Percentiles rank a stretch among this genome's conserved stretches.
phyloP scores from a whole-genome alignment of 2,113 vertebrate species.

The Ellobius talpinus region DNA sequence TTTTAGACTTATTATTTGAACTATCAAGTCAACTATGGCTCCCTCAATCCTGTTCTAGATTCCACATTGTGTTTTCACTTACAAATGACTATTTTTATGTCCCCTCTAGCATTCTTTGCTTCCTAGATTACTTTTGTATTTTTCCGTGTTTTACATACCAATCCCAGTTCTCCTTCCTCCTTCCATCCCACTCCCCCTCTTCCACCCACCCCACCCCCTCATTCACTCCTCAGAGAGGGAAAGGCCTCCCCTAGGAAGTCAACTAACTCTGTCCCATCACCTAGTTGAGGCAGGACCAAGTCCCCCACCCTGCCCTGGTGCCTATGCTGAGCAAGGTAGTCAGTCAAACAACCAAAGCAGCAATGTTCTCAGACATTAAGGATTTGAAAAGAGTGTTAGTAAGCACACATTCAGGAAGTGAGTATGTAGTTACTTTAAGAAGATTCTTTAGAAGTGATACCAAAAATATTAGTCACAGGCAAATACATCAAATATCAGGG shows the following conservation, averaged over 20 bases:
- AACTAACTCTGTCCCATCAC: too few relatives aligned
- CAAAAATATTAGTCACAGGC: background rate
- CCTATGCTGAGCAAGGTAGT: too few relatives aligned
- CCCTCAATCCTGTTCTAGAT: background rate
- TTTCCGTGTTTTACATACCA: too few relatives aligned
- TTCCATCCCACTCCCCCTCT: too few relatives aligned
- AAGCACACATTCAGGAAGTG: background rate
- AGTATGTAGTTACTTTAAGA: background rate
- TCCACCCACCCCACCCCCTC: too few relatives aligned
- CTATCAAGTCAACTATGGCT: background rate
- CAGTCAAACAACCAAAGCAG: background rate
- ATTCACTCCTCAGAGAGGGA: too few relatives aligned
- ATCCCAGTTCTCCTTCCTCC: too few relatives aligned
- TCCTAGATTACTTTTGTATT: background rate
- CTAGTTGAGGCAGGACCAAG: too few relatives aligned
- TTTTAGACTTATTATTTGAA: conserved; percentile 1
- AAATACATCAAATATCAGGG: conserved; percentile 13
- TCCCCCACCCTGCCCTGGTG: too few relatives aligned
- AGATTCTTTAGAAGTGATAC: background rate
- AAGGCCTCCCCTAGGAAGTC: too few relatives aligned
- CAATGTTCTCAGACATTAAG: background rate
- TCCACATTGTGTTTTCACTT: conserved; percentile 20
- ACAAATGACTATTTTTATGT: background rate
- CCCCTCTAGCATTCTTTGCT: background rate
- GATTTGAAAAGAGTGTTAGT: background rate